Conservation (phyloP, 2,888 invertebrate genomes). For the Rhopalosiphum nymphaeae region DNA sequence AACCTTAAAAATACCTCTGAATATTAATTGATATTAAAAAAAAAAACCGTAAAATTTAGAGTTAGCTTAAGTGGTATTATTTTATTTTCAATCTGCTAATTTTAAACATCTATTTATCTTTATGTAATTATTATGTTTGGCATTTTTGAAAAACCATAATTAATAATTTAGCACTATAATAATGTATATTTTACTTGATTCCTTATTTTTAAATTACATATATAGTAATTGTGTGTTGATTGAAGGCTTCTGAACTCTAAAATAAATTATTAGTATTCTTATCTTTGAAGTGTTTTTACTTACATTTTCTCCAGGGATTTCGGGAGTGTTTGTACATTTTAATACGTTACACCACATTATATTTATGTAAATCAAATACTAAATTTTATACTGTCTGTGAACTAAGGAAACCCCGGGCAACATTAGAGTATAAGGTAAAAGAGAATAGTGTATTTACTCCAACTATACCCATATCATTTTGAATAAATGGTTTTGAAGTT, state of each 20-base stretch:
- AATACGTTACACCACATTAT: neutral
- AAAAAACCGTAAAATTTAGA: neutral
- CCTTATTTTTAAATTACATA: neutral
- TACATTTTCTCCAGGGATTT: neutral
- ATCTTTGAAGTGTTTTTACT: neutral
- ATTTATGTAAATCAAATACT: constrained; percentile 2
- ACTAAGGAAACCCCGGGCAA: neutral
- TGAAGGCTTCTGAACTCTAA: neutral
- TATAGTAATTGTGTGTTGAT: neutral
- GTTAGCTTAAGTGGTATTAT: neutral
- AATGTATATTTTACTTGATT: neutral
- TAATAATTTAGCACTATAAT: neutral
- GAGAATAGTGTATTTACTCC: neutral
- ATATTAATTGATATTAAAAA: neutral
- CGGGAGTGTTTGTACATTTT: neutral
- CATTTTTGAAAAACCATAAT: neutral
- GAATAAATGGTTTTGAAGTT: neutral
- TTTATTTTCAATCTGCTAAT: neutral
- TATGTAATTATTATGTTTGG: neutral
- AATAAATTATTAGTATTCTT: neutral
- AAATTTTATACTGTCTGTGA: neutral
- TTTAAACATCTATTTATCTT: neutral
- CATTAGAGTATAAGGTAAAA: neutral
- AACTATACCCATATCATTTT: neutral
- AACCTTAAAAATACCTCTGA: neutral